These are phyloP conservation scores for Phyllopteryx taeniolatus DNA, from an alignment of 2,113 vertebrate genomes.

Conservation along the genomic window DNA sequence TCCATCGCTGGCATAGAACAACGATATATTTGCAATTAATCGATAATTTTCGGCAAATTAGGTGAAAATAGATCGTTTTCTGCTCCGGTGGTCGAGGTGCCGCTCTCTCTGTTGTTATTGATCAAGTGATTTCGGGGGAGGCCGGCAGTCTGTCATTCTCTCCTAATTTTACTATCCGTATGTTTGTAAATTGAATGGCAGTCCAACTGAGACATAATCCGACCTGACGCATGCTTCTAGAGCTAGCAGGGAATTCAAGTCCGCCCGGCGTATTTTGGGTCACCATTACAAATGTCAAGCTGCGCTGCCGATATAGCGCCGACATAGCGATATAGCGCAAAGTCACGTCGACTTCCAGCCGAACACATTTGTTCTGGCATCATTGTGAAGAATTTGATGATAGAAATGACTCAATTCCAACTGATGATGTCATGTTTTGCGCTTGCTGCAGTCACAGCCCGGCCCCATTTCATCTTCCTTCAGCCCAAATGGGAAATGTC, in stretches of 20 bases:
- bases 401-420: slow-evolving; percentile 39
- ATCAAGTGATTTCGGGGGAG: background rate
- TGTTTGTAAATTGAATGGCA: background rate
- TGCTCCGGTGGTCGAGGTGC: too few species aligned
- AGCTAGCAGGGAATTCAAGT: background rate
- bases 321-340: slow-evolving; percentile 11
- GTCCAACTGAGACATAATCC: background rate
- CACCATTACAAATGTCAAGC: background rate
- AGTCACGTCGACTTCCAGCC: background rate
- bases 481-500: slow-evolving; percentile 54
- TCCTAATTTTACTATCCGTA: background rate
- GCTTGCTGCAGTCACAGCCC: slow-evolving; percentile 32
- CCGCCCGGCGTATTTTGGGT: background rate
- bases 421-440: slow-evolving; percentile 11
- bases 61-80: too few species aligned
- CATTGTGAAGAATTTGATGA: slow-evolving; percentile 16
- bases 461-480: slow-evolving; percentile 5
- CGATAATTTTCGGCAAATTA: too few species aligned
- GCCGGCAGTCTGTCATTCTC: background rate
- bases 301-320: background rate
- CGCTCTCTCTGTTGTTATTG: too few species aligned
- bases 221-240: background rate
- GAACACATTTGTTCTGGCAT: slow-evolving; percentile 12
- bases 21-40: background rate
- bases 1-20: background rate